Percentiles rank a stretch among this genome's conserved stretches.
Evolutionary conservation across 2,797 vertebrate species (phyloP).

Genomic region (Channallabes apus): DNA sequence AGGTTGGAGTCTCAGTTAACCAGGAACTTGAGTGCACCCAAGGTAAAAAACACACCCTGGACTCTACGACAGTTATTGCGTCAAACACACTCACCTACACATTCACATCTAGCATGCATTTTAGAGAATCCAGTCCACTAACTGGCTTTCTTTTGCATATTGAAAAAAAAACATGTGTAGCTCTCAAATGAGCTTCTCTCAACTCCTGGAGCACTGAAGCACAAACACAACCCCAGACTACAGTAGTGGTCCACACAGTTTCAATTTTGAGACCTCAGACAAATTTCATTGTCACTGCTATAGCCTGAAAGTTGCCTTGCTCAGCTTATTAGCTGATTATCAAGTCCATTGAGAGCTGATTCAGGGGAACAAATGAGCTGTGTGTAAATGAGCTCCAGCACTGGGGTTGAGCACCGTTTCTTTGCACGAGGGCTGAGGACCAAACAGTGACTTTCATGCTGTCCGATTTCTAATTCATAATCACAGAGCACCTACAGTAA

Average conservation of each 20-base stretch:
- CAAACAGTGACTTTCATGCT: not conserved
- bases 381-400: conserved; percentile 1
- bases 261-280: not conserved
- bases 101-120: not conserved
- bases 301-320: conserved; percentile 6
- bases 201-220: not conserved
- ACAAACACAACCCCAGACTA: not conserved
- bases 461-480: not conserved
- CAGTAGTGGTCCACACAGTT: not conserved
- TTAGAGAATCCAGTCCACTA: not conserved
- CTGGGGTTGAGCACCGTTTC: not conserved
- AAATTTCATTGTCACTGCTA: conserved; percentile 2
- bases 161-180: not conserved
- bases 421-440: not conserved
- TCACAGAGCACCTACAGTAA: not conserved
- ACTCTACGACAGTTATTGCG: not conserved
- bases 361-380: conserved; percentile 19
- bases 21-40: not conserved
- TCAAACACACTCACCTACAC: not conserved
- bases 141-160: not conserved
- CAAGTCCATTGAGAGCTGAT: conserved; percentile 23
- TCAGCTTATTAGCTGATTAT: conserved; percentile 23
- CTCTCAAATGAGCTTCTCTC: too few species aligned
- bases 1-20: not conserved
- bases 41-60: not conserved